A percentile compares a stretch with the other conserved stretches of the same genome.
Conservation (phyloP, 2,797 vertebrate species). For the Strix occidentalis region DNA sequence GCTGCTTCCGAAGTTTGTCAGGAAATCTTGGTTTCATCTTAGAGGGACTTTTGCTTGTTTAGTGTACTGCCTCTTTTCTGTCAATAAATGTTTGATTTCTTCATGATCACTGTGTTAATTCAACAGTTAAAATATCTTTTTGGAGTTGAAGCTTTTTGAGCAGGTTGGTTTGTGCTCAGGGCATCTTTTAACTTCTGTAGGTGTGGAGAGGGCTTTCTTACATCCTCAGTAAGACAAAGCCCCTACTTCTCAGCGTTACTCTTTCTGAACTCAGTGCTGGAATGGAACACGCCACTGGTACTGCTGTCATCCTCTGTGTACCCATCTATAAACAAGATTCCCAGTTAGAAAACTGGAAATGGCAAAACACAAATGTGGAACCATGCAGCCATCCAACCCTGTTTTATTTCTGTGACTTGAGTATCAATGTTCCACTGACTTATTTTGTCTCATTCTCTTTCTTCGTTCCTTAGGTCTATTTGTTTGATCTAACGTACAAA, state of each 20-base stretch:
- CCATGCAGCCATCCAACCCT: too few species aligned
- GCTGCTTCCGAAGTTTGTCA: not conserved
- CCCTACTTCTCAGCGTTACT: not conserved
- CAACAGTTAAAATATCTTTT: not conserved
- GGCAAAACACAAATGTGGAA: not conserved
- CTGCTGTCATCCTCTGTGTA: not conserved
- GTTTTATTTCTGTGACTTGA: not conserved
- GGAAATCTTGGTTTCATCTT: not conserved
- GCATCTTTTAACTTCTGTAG: not conserved
- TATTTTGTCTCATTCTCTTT: not conserved
- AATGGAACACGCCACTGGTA: not conserved
- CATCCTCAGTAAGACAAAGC: not conserved
- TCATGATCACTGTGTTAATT: not conserved
- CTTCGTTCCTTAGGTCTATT: slow-evolving; percentile 86
- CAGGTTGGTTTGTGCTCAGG: not conserved
- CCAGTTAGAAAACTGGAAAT: not conserved
- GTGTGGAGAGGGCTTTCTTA: not conserved
- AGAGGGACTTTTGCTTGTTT: not conserved
- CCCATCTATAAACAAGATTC: not conserved
- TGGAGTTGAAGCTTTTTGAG: not conserved
- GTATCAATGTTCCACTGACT: not conserved
- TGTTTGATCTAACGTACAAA: slow-evolving; percentile 97
- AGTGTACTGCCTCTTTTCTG: not conserved
- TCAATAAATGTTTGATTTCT: not conserved
- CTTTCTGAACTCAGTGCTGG: not conserved